Conservation (phyloP, 2,113 vertebrate species). For the Tretioscincus oriximinensis region DNA sequence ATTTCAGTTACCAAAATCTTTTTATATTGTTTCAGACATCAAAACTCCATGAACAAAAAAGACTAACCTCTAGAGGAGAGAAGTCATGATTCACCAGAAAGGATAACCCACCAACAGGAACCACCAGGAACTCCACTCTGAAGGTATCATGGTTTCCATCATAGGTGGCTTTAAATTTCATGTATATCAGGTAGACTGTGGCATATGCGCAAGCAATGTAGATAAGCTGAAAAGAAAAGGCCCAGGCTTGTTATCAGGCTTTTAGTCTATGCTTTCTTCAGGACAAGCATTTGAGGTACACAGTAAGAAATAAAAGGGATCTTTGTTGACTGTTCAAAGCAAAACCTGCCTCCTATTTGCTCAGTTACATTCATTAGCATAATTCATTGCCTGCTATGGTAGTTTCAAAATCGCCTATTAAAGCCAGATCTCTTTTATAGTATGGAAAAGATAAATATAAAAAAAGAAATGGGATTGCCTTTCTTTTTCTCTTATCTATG, state of each 20-base stretch:
- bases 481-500: too few species aligned
- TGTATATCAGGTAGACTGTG: constrained; percentile 95
- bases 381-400: neutral
- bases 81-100: constrained; percentile 98
- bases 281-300: neutral
- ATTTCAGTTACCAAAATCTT: neutral
- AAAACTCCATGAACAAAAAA: neutral
- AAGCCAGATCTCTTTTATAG: neutral
- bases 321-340: neutral
- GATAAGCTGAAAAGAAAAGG: constrained; percentile 79
- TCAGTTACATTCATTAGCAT: neutral
- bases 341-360: neutral
- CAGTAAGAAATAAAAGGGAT: neutral
- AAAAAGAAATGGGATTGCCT: neutral
- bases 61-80: constrained; percentile 93
- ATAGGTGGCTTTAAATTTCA: constrained; percentile 97
- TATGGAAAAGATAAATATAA: neutral
- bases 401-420: neutral
- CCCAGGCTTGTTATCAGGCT: constrained; percentile 13
- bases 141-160: constrained; percentile 98
- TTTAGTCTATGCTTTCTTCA: neutral
- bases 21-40: neutral
- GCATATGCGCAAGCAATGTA: constrained; percentile 94
- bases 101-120: constrained; percentile 92
- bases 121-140: constrained; percentile 95